These are phyloP conservation scores for Bombus waltoni DNA, from an alignment of 1,140 invertebrate species.

Conservation along the genomic window DNA sequence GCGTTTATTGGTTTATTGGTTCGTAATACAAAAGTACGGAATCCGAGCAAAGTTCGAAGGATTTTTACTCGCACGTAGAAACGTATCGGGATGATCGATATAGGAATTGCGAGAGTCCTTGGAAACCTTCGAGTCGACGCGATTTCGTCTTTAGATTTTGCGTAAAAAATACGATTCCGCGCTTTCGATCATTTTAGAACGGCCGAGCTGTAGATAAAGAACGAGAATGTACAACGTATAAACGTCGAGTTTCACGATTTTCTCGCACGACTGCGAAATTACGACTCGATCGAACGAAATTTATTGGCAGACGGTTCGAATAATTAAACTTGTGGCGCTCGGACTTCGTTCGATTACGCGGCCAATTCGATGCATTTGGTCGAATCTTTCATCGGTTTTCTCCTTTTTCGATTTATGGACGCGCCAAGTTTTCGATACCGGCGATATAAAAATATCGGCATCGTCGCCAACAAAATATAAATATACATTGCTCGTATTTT, in stretches of 20 bases:
- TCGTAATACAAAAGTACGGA: neutral
- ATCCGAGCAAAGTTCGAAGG: no score
- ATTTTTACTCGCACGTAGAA: neutral
- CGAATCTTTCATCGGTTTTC: neutral
- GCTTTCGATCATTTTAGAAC: neutral
- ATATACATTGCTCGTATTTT: no score
- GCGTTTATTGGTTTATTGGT: neutral
- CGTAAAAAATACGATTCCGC: neutral
- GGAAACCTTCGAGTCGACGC: neutral
- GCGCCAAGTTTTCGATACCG: no score
- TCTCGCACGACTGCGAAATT: slow-evolving; percentile 15
- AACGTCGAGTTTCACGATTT: slow-evolving; percentile 1
- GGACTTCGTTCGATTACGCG: neutral
- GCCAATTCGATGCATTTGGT: neutral
- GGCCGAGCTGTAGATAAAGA: neutral
- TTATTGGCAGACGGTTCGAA: neutral
- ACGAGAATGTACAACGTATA: neutral
- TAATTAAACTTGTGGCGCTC: neutral
- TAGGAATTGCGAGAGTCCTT: neutral
- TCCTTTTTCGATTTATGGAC: neutral
- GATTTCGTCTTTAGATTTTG: neutral
- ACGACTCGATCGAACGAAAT: neutral
- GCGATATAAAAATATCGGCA: no score
- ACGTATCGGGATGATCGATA: neutral
- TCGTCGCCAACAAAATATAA: no score